phyloP scores from a whole-genome alignment of 2,113 vertebrate genomes.

The Notarius quadriscutis region DNA sequence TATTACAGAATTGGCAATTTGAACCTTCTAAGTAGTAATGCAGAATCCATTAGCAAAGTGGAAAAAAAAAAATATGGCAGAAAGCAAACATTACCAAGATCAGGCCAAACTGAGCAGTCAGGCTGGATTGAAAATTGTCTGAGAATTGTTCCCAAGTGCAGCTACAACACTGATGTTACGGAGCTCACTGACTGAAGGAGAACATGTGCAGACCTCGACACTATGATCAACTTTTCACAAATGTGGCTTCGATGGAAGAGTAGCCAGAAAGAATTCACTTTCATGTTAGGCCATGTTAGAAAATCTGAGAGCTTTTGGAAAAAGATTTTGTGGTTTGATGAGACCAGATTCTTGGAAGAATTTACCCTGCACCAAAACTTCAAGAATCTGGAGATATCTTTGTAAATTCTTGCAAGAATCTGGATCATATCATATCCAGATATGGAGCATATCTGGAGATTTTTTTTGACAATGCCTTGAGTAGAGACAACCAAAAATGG shows the following conservation, averaged over 20 bases:
- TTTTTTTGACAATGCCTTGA: no score
- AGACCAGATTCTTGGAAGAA: neutral
- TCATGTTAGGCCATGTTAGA: neutral
- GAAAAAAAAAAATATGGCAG: neutral
- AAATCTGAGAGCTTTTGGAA: neutral
- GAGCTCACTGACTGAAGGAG: neutral
- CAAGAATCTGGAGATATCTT: no score
- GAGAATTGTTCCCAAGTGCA: neutral
- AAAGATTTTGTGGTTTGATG: neutral
- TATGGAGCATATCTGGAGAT: no score
- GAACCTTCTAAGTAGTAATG: neutral
- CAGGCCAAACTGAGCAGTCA: neutral
- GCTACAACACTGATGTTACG: neutral
- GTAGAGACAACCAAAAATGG: no score
- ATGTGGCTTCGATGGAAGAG: neutral
- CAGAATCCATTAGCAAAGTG: conserved; percentile 2
- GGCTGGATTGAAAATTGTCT: neutral
- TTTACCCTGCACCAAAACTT: no score
- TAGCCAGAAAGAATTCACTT: neutral
- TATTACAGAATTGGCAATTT: neutral
- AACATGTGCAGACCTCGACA: neutral
- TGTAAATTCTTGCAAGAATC: no score
- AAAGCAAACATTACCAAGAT: neutral
- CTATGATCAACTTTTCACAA: neutral
- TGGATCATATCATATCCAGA: no score